Evolutionary conservation across 2,797 vertebrate genomes (phyloP).

Genomic region (Hipposideros larvatus): DNA sequence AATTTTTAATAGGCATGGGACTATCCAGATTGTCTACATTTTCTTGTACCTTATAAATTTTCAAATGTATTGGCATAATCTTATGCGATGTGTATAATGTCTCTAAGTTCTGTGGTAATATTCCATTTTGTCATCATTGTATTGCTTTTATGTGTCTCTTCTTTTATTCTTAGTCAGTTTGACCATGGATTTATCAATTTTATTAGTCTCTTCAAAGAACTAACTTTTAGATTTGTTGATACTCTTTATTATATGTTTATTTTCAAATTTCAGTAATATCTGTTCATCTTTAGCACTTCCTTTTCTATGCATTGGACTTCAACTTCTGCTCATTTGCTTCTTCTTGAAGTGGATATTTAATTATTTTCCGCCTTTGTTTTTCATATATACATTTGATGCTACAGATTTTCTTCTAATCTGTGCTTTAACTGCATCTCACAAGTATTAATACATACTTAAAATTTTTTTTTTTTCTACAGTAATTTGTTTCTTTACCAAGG

Average conservation of each 20-base stretch:
- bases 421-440: not conserved
- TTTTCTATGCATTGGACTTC: not conserved
- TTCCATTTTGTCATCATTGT: not conserved
- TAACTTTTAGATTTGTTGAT: not conserved
- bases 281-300: not conserved
- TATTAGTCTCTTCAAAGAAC: not conserved
- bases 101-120: not conserved
- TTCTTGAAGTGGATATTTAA: not conserved
- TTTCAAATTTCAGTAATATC: not conserved
- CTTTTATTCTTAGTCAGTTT: not conserved
- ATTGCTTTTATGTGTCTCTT: not conserved
- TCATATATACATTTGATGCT: not conserved
- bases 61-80: not conserved
- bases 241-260: not conserved
- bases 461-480: not conserved
- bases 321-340: not conserved
- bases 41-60: not conserved
- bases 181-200: not conserved
- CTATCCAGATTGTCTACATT: not conserved
- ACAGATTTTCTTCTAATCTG: not conserved
- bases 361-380: not conserved
- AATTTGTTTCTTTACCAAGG: not conserved
- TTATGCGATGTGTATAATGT: not conserved
- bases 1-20: not conserved
- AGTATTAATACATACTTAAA: not conserved